A percentile compares a stretch with the other conserved stretches of the same genome.
phyloP scores from a whole-genome alignment of 2,797 vertebrate genomes.

The Triplophysa yarkandensis region DNA sequence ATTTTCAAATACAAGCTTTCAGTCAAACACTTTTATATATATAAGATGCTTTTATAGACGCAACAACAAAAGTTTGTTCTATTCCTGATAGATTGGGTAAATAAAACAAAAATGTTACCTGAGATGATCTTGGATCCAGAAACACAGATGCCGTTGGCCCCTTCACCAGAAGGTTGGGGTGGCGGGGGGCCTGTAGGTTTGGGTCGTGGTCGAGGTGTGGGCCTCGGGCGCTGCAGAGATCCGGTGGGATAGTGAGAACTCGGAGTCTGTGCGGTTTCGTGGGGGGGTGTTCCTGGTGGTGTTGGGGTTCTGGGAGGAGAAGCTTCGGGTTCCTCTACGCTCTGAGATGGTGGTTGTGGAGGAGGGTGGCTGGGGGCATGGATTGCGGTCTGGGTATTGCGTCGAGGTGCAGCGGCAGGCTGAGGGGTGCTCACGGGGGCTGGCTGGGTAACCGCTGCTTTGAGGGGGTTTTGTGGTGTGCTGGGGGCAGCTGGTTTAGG shows the following conservation, averaged over 20 bases:
- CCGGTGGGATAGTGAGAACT: constrained; percentile 65
- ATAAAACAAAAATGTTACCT: constrained; percentile 73
- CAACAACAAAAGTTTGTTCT: no score
- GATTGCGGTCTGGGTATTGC: constrained; percentile 79
- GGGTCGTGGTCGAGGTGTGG: constrained; percentile 85
- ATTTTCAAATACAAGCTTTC: no score
- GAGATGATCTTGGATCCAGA: constrained; percentile 89
- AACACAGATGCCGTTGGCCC: constrained; percentile 59
- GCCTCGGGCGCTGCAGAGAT: constrained; percentile 84
- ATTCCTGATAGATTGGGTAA: no score
- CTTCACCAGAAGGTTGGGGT: constrained; percentile 79
- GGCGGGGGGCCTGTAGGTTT: constrained; percentile 89
- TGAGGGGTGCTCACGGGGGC: constrained; percentile 64
- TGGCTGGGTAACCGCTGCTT: constrained; percentile 64
- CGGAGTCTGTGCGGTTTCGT: constrained; percentile 61
- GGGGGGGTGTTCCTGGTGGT: constrained; percentile 82
- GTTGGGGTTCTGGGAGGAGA: constrained; percentile 86
- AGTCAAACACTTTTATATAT: no score
- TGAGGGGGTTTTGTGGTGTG: constrained; percentile 65
- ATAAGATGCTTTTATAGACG: no score
- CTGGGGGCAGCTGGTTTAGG: constrained; percentile 76
- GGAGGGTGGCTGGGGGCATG: constrained; percentile 92
- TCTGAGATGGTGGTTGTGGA: constrained; percentile 77
- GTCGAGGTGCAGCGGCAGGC: constrained; percentile 75
- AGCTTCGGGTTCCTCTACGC: constrained; percentile 68